phyloP scores from a whole-genome alignment of 2,113 vertebrate genomes.

The Cavia aperea region DNA sequence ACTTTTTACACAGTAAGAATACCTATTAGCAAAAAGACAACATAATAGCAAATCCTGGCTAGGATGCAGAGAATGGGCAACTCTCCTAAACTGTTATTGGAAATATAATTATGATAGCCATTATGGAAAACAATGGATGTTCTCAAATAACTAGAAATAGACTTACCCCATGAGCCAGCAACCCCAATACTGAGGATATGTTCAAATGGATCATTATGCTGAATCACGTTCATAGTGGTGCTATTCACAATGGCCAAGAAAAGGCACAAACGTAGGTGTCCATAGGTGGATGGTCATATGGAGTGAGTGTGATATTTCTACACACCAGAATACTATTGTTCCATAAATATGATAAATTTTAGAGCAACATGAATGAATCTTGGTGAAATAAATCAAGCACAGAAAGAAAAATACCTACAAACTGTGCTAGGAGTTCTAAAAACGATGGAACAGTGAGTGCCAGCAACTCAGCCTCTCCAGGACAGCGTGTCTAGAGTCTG shows the following conservation, averaged over 20 bases:
- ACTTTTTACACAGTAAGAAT: neutral
- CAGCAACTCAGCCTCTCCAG: neutral
- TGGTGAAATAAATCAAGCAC: neutral
- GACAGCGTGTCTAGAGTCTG: neutral
- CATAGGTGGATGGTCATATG: neutral
- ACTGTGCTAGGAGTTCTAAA: neutral
- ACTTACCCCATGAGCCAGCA: neutral
- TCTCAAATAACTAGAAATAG: neutral
- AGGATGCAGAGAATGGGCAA: neutral
- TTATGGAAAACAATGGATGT: neutral
- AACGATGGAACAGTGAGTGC: neutral
- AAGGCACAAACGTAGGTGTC: neutral
- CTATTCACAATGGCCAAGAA: too few relatives aligned
- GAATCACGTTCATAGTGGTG: neutral
- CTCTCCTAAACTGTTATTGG: neutral
- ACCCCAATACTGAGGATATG: neutral
- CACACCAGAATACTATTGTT: neutral
- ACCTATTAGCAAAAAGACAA: neutral
- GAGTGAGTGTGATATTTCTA: neutral
- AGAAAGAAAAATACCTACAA: neutral
- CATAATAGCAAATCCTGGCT: neutral
- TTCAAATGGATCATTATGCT: neutral
- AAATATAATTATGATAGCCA: neutral
- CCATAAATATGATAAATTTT: neutral
- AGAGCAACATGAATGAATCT: neutral